Percentiles rank a stretch among this genome's conserved stretches.
Conservation (phyloP, 1,140 invertebrate genomes). For the Ganaspis sp. region DNA sequence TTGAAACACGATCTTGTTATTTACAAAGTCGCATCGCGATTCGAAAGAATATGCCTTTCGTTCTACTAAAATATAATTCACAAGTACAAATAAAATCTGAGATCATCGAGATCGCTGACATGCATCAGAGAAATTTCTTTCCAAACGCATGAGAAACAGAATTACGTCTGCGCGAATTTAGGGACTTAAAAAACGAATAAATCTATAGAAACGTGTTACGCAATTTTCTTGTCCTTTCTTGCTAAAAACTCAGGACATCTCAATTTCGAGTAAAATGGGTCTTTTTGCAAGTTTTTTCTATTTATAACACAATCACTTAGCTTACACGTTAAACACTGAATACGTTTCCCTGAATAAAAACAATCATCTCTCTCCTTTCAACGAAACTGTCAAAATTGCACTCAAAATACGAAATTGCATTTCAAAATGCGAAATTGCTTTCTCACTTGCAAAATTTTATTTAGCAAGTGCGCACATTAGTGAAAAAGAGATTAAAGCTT, state of each 20-base stretch:
- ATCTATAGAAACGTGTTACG: constrained; percentile 1
- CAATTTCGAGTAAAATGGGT: constrained; percentile 15
- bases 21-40: constrained; percentile 40
- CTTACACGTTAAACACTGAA: constrained; percentile 24
- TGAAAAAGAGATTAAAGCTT: neutral
- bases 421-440: too few species aligned
- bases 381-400: too few species aligned
- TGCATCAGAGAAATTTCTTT: neutral
- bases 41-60: constrained; percentile 29
- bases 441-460: too few species aligned
- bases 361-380: neutral
- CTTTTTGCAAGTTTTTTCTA: neutral
- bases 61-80: constrained; percentile 11
- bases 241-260: constrained; percentile 13
- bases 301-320: constrained; percentile 20
- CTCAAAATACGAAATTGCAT: too few species aligned
- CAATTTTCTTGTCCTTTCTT: constrained; percentile 26
- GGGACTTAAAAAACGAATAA: constrained; percentile 4
- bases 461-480: too few species aligned
- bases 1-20: constrained; percentile 38
- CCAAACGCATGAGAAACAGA: neutral
- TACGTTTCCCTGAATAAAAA: constrained; percentile 18
- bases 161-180: constrained; percentile 7
- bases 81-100: constrained; percentile 50
- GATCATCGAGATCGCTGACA: constrained; percentile 43